These are phyloP conservation scores for Anguilla japonica DNA, from an alignment of 2,113 vertebrate species.

Conservation along the genomic window DNA sequence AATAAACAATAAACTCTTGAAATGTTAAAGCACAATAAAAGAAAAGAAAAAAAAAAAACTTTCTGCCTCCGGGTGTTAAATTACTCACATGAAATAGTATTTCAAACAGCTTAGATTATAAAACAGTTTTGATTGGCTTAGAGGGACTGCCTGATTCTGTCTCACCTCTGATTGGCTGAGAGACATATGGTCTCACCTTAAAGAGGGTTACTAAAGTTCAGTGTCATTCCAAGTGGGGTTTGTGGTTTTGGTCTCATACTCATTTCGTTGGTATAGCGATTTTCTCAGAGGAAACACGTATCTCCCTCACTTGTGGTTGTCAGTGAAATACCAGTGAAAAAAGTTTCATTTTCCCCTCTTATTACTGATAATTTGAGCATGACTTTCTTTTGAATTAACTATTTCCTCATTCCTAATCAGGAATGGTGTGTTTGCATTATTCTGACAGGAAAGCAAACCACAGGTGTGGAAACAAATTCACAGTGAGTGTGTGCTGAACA, in stretches of 20 bases:
- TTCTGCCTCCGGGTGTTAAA: constrained; percentile 48
- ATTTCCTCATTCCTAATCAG: background rate
- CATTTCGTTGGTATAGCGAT: background rate
- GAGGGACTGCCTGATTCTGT: constrained; percentile 64
- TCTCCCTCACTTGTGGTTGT: background rate
- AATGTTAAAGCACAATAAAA: background rate
- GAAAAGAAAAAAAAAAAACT: background rate
- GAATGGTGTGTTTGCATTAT: background rate
- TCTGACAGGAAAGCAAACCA: background rate
- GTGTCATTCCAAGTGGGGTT: constrained; percentile 25
- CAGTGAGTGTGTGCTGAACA: background rate
- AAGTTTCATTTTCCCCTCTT: background rate
- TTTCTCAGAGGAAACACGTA: background rate
- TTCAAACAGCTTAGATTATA: constrained; percentile 49
- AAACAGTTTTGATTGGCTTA: constrained; percentile 62
- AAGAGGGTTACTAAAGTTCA: constrained; percentile 46
- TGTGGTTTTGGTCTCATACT: constrained; percentile 3
- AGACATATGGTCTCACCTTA: constrained; percentile 45
- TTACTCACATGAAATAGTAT: constrained; percentile 54
- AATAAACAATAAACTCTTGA: background rate
- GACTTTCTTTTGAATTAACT: background rate
- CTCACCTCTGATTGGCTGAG: constrained; percentile 36
- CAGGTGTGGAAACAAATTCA: background rate
- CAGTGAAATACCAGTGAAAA: background rate
- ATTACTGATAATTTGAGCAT: background rate